phyloP scores from a whole-genome alignment of 2,888 invertebrate genomes.

The Aradus depressus region DNA sequence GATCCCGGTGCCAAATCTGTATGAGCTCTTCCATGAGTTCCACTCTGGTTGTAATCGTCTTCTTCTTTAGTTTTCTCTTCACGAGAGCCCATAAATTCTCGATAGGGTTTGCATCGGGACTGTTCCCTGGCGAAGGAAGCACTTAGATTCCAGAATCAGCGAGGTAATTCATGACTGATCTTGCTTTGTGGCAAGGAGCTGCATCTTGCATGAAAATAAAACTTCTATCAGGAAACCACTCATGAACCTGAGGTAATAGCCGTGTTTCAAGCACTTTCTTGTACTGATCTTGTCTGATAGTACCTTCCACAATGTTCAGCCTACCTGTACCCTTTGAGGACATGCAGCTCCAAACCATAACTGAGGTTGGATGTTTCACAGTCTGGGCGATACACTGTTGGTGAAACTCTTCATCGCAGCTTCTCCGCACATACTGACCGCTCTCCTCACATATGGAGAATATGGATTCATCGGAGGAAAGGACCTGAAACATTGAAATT shows the following conservation, averaged over 20 bases:
- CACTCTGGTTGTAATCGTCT: conserved; percentile 25
- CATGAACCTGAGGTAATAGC: conserved; percentile 3
- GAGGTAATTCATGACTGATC: no score
- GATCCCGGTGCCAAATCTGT: conserved; percentile 19
- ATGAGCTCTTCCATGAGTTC: conserved; percentile 26
- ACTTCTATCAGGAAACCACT: conserved; percentile 5
- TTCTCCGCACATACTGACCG: conserved; percentile 13
- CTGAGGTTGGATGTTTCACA: conserved; percentile 10
- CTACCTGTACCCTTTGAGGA: conserved; percentile 8
- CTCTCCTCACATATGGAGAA: conserved; percentile 12
- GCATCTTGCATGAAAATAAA: conserved; percentile 15
- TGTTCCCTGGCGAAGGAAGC: conserved; percentile 28
- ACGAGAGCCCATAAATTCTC: conserved; percentile 30
- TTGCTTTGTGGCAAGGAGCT: conserved; percentile 14
- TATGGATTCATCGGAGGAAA: conserved; percentile 16
- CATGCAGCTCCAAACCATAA: conserved; percentile 13
- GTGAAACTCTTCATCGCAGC: conserved; percentile 14
- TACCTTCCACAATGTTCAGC: conserved; percentile 12
- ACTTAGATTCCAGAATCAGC: neutral
- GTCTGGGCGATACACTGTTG: conserved; percentile 7
- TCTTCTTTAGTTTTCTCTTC: conserved; percentile 26
- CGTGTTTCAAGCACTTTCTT: conserved; percentile 8
- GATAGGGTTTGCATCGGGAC: conserved; percentile 28
- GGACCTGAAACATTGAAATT: conserved; percentile 7
- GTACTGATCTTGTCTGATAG: conserved; percentile 14